Percentiles rank a stretch among this genome's conserved stretches.
These are phyloP conservation scores for western clawed frog (Xenopus tropicalis) DNA, from an alignment of 2,113 vertebrate genomes.

Conservation along the genomic window UCB_Xtro_10.0 CM004445.2:29728501-29729000, in stretches of 20 bases:
- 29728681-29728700: constrained; percentile 12
- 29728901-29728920: no score
- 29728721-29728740: constrained; percentile 20
- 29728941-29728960: no score
- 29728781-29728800: not conserved
- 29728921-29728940: no score
- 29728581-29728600: constrained; percentile 44
- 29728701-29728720: not conserved
- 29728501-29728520: constrained; percentile 18
- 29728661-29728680: constrained; percentile 1
- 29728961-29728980: no score
- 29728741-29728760: constrained; percentile 5
- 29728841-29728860: no score
- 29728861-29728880: no score
- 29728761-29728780: not conserved
- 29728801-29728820: not conserved
- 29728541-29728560: constrained; percentile 36
- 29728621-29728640: constrained; percentile 34
- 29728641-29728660: constrained; percentile 26
- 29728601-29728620: constrained; percentile 41
- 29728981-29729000: no score
- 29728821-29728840: no score
- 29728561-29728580: constrained; percentile 32
- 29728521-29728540: constrained; percentile 36
- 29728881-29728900: no score